Evolutionary conservation across 2,113 vertebrate species (phyloP), one percentile per base, ranked within the genome.

Genomic region (Sander vitreus): DNA sequence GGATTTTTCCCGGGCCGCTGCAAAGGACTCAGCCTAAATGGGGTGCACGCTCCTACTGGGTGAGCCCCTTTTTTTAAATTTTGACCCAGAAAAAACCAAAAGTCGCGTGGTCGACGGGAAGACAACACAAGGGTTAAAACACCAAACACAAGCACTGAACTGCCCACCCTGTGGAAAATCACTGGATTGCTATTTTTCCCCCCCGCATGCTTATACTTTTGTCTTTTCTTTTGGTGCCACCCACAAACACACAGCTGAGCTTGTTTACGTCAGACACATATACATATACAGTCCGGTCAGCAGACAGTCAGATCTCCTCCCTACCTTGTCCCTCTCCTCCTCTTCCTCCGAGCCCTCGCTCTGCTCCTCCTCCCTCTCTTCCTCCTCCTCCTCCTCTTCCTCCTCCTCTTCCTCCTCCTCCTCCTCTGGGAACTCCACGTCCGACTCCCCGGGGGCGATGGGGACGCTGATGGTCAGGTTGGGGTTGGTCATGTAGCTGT

Each of bases 401-500:
- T 73, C 90, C 2, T 91, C 94, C 2, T 93, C 94, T 0, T 94
- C 93, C 15, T 93, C 97, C 47, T 95, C 93, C 47, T 95, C 94
- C 7, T 99, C 98, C 33, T 99, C 98, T 0, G 96, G 95, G 45
- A 96, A 97, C 63, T 99, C 98, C 0, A 97, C 95, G 76, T 99
- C 98, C 0, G 98, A 99, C 89, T 99, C 98, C 0, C 97, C 97
- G 33, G 97, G 91, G 0, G 98, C 98, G 19, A 99, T 99, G 75
- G 98, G 98, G 15, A 99, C 98, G 14, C 96, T 97, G 91, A 99
- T 95, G 89, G 96, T 97, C 45, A 96, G 51, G 5, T 88, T 94
- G 4, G 97, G 96, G 58, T 95, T 95, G 2, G 94, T 95, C 94
- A 98, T 90, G 93, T 96, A 96, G 88, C 97, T 96, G 55, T 96